Percentiles rank a stretch among this genome's conserved stretches.
Evolutionary conservation across 1,140 invertebrate species (phyloP).

Genomic region (Heterodera schachtii): DNA sequence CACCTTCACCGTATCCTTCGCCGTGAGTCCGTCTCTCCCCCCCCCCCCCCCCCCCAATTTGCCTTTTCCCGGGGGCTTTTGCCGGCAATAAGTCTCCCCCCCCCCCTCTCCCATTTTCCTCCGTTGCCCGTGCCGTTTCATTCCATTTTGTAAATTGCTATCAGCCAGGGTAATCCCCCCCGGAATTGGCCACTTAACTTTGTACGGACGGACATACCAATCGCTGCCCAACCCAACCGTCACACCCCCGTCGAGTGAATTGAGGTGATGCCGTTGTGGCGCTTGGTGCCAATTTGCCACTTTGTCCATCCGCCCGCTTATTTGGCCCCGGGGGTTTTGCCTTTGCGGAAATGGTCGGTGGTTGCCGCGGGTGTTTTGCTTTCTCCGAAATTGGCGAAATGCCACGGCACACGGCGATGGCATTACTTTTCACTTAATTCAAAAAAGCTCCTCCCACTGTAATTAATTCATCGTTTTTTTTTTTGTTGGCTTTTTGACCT

Average conservation of each 20-base stretch:
- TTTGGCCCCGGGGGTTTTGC: not conserved
- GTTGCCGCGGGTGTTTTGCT: not conserved
- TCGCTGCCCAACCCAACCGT: not conserved
- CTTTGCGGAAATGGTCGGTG: not conserved
- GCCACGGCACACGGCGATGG: not conserved
- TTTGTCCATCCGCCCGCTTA: not conserved
- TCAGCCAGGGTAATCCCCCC: slow-evolving; percentile 4
- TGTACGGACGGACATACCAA: not conserved
- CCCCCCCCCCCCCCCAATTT: not conserved
- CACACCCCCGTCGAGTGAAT: not conserved
- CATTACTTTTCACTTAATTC: no score
- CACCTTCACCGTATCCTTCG: not conserved
- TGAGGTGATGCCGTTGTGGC: not conserved
- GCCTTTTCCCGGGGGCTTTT: not conserved
- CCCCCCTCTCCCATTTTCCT: not conserved
- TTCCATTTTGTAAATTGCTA: slow-evolving; percentile 21
- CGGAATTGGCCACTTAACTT: slow-evolving; percentile 16
- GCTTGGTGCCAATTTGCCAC: slow-evolving; percentile 9
- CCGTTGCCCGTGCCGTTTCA: slow-evolving; percentile 5
- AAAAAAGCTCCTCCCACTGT: not conserved
- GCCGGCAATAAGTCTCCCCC: not conserved
- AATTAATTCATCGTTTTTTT: not conserved
- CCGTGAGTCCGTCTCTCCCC: no score
- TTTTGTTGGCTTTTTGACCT: no score
- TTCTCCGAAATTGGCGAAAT: not conserved